Base-by-base conservation (phyloP, 2,888 invertebrate species). In the Dasysyrphus tricinctus region DNA sequence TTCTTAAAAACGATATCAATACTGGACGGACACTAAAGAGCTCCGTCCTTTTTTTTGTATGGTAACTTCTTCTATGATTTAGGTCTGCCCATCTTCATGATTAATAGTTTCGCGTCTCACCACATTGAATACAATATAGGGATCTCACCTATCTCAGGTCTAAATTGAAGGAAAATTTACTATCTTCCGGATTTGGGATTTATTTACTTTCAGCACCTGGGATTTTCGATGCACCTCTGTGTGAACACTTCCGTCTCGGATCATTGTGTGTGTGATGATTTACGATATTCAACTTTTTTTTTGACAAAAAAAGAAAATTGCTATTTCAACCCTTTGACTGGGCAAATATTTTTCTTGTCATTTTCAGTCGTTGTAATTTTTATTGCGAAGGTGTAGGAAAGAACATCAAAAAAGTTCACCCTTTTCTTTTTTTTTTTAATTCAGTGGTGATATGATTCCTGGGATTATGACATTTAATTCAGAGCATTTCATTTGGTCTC, bases 381-480 rank as follows among this genome's bases (percentile, higher is more conserved):
- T 73, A 85, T 78, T 85, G 85, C 85, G 85, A 85, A 85, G 85
- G 80, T 85, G 85, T 80, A 67, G 59, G 37, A 19, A 37, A 39
- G 59, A 59, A 37, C 34, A 57, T 16, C 12, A 39, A 24, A 39
- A 19, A 19, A 32, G 9, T 37, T 65, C 77, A 78, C 73, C 85
- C 81, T 57, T 80, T n/a, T n/a, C n/a, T n/a, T n/a, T n/a, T n/a
- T n/a, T n/a, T 79, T 56, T 72, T 56, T 44, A 51, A 49, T 16
- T 34, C 80, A 49, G 42, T 69, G 47, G 63, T 80, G 80, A 75
- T 79, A 75, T 70, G 79, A 79, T 61, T 63, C 59, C 63, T n/a
- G 37, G 81, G 80, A 85, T 85, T 85, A 85, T 85, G 85, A 85
- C 81, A 85, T 85, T 85, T 80, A 81, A 85, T 81, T 74, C 81